A percentile compares a stretch with the other conserved stretches of the same genome.
Evolutionary conservation across 2,797 vertebrate species (phyloP).

Genomic region (Semotilus atromaculatus): DNA sequence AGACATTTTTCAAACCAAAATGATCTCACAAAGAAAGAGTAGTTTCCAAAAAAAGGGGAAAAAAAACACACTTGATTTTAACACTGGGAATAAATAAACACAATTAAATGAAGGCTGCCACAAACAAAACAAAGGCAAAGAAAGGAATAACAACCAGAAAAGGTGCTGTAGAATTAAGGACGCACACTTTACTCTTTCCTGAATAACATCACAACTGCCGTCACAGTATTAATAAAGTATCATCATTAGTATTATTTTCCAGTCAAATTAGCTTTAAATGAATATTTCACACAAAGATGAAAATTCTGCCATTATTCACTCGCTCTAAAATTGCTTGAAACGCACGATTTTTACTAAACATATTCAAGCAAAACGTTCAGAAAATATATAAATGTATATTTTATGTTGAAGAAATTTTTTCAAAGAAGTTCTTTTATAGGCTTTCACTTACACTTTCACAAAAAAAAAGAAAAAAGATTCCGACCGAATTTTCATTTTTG

Average conservation of each 20-base stretch:
- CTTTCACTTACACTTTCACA: neutral
- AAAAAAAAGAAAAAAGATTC: neutral
- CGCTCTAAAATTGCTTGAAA: neutral
- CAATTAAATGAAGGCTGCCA: conserved; percentile 9
- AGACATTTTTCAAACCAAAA: conserved; percentile 33
- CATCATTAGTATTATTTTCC: neutral
- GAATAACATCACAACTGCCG: neutral
- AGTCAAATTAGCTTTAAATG: neutral
- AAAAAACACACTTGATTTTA: neutral
- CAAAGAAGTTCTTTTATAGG: neutral
- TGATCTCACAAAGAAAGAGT: conserved; percentile 3
- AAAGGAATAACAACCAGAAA: neutral
- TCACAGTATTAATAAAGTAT: neutral
- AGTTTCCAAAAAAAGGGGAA: neutral
- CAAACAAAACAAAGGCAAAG: neutral
- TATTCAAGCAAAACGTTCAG: neutral
- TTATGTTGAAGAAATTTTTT: neutral
- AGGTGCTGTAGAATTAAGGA: neutral
- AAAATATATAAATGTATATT: neutral
- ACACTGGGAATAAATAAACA: conserved; percentile 29
- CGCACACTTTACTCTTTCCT: neutral
- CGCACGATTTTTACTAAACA: neutral
- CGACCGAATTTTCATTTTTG: neutral
- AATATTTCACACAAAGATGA: conserved; percentile 5
- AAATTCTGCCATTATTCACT: neutral